Conservation (phyloP, 2,888 invertebrate genomes). For the Dryomyza anilis region DNA sequence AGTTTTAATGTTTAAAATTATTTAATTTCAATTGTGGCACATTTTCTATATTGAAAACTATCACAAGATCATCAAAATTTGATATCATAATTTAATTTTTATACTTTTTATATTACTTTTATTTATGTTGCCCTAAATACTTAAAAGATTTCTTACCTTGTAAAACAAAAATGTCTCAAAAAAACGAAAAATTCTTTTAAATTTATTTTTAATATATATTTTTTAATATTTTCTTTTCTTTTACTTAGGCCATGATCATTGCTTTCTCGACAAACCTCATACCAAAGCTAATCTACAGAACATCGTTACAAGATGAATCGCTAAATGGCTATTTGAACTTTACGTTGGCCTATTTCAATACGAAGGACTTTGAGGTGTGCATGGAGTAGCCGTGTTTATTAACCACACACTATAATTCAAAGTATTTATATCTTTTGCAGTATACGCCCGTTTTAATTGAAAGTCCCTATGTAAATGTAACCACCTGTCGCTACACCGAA, state of each 20-base stretch:
- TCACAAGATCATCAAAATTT: too few species aligned
- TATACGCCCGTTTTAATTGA: slow-evolving; percentile 45
- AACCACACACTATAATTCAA: neutral
- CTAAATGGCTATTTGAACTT: slow-evolving; percentile 73
- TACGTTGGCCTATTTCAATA: slow-evolving; percentile 71
- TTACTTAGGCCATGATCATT: slow-evolving; percentile 76
- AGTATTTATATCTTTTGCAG: slow-evolving; percentile 12
- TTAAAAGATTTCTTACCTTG: too few species aligned
- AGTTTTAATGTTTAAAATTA: too few species aligned
- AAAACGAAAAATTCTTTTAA: too few species aligned
- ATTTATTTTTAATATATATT: too few species aligned
- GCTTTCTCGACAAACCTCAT: slow-evolving; percentile 86
- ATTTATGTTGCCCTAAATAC: too few species aligned
- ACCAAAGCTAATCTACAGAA: slow-evolving; percentile 73
- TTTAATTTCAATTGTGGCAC: too few species aligned
- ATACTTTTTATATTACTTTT: too few species aligned
- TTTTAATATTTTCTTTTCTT: neutral
- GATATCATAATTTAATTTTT: too few species aligned
- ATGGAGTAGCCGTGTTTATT: neutral
- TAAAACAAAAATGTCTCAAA: too few species aligned
- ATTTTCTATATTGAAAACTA: too few species aligned
- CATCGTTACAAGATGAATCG: slow-evolving; percentile 63
- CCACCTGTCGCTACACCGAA: slow-evolving; percentile 70
- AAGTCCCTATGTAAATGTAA: slow-evolving; percentile 54
- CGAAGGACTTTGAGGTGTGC: slow-evolving; percentile 64